Base-by-base conservation (phyloP, 30 jellyfish, hydroid and myxozoan genomes). In the Aurelia aurita complex sp. Pacific region DNA sequence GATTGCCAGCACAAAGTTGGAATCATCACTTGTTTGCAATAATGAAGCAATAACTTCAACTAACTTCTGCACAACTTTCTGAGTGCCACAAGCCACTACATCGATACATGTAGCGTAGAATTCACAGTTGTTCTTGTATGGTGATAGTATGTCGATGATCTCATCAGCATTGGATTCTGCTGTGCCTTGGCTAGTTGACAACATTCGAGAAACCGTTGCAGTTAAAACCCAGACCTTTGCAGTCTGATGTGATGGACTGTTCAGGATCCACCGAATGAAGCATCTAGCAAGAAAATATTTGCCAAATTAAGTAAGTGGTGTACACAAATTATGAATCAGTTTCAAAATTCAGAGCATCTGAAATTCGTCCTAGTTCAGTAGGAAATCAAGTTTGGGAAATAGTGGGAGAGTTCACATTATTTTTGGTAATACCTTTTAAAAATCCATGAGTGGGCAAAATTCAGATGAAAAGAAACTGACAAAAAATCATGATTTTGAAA, bases 251-350 rank as follows among this genome's bases (percentile, higher is more conserved):
- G 36, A 32, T 13, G 80, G 55, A 8, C 55, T 36, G 17, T 15
- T 54, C 69, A 82, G 67, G 4, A 82, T 32, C 91, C 91, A 82
- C 4, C 29, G 73, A 55, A 82, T 62, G 81, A 55, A 82, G 38
- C 80, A 70, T 4, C 57, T 46, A 15, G 6, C 16, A 46, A 46
- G 52, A 46, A 46, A 7, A 46, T 3, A 46, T 46, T 46, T 0
- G 57, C 57, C 1, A 46, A 46, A 46, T 46, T 46, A 46, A 46
- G 57, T 46, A 46, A 46, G 16, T 7, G 15, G 57, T 46, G 15
- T 9, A 46, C 57, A 7, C 0, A 9, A 46, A 46, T 6, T 40
- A 9, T 46, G 5, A 14, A 38, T 1, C 50, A 38, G 5, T 38
- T 38, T 38, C 5, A 46, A 46, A 46, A 7, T 9, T 46, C 12